Conservation (phyloP, 2,113 vertebrate genomes). For the Triplophysa siluroides region DNA sequence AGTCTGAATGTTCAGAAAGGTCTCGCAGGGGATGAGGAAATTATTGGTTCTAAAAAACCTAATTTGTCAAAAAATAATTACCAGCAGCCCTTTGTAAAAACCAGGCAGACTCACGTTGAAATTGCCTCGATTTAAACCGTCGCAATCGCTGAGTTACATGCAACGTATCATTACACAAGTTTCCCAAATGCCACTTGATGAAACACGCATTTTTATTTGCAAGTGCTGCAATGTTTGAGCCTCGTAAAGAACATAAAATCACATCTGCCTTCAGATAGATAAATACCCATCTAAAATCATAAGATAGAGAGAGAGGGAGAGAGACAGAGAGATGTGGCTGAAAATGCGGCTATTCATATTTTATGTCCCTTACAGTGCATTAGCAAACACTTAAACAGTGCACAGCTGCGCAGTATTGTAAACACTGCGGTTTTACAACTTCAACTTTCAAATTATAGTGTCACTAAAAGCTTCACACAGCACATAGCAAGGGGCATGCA, state of each 20-base stretch:
- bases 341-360: constrained; percentile 70
- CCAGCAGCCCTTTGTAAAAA: constrained; percentile 38
- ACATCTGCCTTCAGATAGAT: constrained; percentile 78
- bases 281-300: constrained; percentile 66
- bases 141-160: constrained; percentile 49
- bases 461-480: constrained; percentile 47
- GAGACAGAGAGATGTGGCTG: constrained; percentile 63
- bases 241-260: constrained; percentile 72
- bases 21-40: not conserved
- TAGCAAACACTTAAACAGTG: constrained; percentile 72
- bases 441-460: constrained; percentile 67
- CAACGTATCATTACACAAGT: constrained; percentile 52
- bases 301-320: constrained; percentile 60
- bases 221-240: constrained; percentile 69
- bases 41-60: not conserved
- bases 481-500: not conserved
- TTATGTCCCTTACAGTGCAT: constrained; percentile 75
- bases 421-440: constrained; percentile 66
- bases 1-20: not conserved
- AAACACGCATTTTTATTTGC: constrained; percentile 75
- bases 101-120: constrained; percentile 21
- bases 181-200: constrained; percentile 68
- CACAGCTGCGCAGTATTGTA: constrained; percentile 68
- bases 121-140: constrained; percentile 1
- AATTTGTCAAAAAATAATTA: constrained; percentile 8